phyloP scores from a whole-genome alignment of 1,140 invertebrate genomes.

The Atta cephalotes region DNA sequence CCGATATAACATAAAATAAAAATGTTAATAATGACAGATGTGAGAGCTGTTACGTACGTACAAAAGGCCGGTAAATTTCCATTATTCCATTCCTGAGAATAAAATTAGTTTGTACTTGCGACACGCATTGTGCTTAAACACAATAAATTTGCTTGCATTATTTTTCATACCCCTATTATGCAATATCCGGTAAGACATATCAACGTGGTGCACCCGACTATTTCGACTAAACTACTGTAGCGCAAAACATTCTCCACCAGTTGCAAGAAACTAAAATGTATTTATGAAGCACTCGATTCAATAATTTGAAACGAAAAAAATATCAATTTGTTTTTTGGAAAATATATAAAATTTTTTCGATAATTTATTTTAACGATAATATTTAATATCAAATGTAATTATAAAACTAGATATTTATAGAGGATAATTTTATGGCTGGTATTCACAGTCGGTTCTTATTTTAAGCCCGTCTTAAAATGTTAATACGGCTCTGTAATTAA shows the following conservation, averaged over 20 bases:
- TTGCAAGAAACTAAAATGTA: conserved; percentile 69
- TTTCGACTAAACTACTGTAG: conserved; percentile 75
- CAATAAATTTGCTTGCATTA: conserved; percentile 47
- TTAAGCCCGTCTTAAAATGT: too few relatives aligned
- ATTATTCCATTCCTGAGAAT: conserved; percentile 65
- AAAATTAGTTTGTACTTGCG: conserved; percentile 9
- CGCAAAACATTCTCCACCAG: conserved; percentile 72
- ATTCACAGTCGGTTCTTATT: too few relatives aligned
- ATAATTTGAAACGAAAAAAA: not conserved
- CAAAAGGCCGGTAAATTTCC: conserved; percentile 50
- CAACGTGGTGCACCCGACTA: conserved; percentile 62
- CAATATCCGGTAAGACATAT: conserved; percentile 78
- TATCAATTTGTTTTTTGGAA: not conserved
- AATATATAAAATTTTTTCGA: not conserved
- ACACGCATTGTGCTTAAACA: not conserved
- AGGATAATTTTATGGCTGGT: too few relatives aligned
- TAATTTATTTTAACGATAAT: not conserved
- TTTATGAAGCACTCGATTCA: conserved; percentile 7
- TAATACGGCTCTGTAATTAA: too few relatives aligned
- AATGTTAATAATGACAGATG: conserved; percentile 65
- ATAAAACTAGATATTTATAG: not conserved
- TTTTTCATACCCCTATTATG: conserved; percentile 63
- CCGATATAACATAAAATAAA: conserved; percentile 57
- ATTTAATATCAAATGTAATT: not conserved
- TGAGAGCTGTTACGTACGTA: conserved; percentile 53